Evolutionary conservation across 1,140 invertebrate genomes (phyloP).

Genomic region (Dreissena rostriformis): DNA sequence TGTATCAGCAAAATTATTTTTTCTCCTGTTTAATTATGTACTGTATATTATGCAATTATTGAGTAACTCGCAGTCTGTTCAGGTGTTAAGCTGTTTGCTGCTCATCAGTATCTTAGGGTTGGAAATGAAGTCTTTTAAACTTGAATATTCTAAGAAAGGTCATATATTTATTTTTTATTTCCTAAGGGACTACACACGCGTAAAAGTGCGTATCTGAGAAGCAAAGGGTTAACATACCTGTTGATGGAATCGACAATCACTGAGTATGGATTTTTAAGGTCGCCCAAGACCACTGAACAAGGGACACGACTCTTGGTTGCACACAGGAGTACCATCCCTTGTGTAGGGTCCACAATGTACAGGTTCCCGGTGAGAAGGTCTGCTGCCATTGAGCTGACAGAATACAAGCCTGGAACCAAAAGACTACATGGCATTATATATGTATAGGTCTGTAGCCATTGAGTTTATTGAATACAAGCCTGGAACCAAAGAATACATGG

Average conservation of each 20-base stretch:
- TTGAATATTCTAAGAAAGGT: too few species aligned
- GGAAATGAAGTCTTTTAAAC: too few species aligned
- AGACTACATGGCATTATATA: too few species aligned
- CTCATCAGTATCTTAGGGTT: too few species aligned
- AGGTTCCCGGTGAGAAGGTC: neutral
- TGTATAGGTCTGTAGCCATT: neutral
- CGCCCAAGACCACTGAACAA: neutral
- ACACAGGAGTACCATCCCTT: neutral
- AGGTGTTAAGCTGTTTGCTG: too few species aligned
- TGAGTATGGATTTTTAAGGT: neutral
- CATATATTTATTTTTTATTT: too few species aligned
- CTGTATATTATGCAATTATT: too few species aligned
- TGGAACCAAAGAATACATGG: neutral
- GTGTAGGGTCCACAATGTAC: neutral
- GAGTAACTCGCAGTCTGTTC: too few species aligned
- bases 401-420: neutral
- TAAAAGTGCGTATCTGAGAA: too few species aligned
- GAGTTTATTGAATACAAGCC: neutral
- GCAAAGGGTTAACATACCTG: neutral
- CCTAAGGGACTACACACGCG: too few species aligned
- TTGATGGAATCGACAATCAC: neutral
- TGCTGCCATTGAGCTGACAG: neutral
- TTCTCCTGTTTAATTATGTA: too few species aligned
- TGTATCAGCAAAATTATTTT: too few species aligned
- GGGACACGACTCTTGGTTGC: neutral